Evolutionary conservation across 2,888 invertebrate species (phyloP).

Genomic region (Peribatodes rhomboidaria): DNA sequence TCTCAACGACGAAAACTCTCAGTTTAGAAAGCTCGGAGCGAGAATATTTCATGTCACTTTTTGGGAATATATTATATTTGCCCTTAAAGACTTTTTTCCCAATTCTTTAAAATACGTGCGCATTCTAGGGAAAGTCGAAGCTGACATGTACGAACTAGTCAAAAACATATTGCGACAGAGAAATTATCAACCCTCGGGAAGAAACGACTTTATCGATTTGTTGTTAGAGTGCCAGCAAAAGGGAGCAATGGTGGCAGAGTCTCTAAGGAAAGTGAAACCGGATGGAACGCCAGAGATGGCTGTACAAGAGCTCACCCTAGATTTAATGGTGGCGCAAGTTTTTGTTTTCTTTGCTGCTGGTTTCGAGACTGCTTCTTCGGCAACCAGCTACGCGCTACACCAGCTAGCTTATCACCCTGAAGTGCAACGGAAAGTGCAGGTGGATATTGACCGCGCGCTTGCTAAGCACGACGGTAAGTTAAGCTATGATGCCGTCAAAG

Average conservation of each 20-base stretch:
- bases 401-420: constrained; percentile 55
- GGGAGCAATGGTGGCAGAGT: constrained; percentile 59
- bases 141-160: constrained; percentile 46
- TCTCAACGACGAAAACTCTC: constrained; percentile 60
- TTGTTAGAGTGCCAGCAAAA: constrained; percentile 58
- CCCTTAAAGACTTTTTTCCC: neutral
- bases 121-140: neutral
- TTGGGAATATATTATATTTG: constrained; percentile 1
- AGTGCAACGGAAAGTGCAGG: neutral
- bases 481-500: constrained; percentile 61
- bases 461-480: constrained; percentile 54
- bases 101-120: neutral
- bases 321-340: constrained; percentile 58
- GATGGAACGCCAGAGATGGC: constrained; percentile 56
- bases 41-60: constrained; percentile 33
- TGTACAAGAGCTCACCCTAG: constrained; percentile 54
- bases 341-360: constrained; percentile 66
- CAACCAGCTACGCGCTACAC: constrained; percentile 63
- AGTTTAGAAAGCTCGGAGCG: constrained; percentile 59
- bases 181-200: constrained; percentile 57
- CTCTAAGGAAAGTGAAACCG: constrained; percentile 53
- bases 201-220: constrained; percentile 65
- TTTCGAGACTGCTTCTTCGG: constrained; percentile 65
- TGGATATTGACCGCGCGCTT: neutral
- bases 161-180: constrained; percentile 57